A percentile compares a stretch with the other conserved stretches of the same genome.
Evolutionary conservation across 2,113 vertebrate genomes (phyloP).

Genomic region (Pteropus alecto): DNA sequence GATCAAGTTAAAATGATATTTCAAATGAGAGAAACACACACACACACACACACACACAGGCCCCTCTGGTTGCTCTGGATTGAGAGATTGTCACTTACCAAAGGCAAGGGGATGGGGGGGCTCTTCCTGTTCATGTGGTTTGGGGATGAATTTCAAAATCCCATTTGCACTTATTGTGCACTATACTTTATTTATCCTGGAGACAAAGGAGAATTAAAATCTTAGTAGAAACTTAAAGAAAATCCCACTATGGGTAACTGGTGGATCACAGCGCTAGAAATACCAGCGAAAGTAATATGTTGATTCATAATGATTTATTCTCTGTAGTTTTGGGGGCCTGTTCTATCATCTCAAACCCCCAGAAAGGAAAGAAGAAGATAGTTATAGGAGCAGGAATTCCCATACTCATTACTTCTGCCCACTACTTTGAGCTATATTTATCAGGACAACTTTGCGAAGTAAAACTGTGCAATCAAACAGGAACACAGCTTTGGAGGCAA

Average conservation of each 20-base stretch:
- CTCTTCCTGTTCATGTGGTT: not conserved
- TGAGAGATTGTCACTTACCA: not conserved
- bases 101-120: not conserved
- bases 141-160: slow-evolving; percentile 50
- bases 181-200: slow-evolving; percentile 49
- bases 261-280: slow-evolving; percentile 41
- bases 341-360: slow-evolving; percentile 50
- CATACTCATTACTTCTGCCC: slow-evolving; percentile 63
- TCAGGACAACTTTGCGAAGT: slow-evolving; percentile 42
- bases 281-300: slow-evolving; percentile 49
- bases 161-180: slow-evolving; percentile 43
- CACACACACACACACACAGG: not conserved
- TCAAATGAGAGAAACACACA: not conserved
- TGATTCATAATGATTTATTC: slow-evolving; percentile 74
- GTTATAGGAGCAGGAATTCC: slow-evolving; percentile 59
- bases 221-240: slow-evolving; percentile 43
- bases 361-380: slow-evolving; percentile 40
- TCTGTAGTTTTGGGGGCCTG: slow-evolving; percentile 46
- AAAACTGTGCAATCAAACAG: not conserved
- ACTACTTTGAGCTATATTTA: slow-evolving; percentile 46
- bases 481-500: slow-evolving; percentile 53
- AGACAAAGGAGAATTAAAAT: slow-evolving; percentile 62
- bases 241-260: slow-evolving; percentile 29
- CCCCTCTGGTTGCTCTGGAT: not conserved
- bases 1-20: slow-evolving; percentile 46